These are phyloP conservation scores for Steatornis caripensis DNA, from an alignment of 2,113 vertebrate species.

Conservation along the genomic window DNA sequence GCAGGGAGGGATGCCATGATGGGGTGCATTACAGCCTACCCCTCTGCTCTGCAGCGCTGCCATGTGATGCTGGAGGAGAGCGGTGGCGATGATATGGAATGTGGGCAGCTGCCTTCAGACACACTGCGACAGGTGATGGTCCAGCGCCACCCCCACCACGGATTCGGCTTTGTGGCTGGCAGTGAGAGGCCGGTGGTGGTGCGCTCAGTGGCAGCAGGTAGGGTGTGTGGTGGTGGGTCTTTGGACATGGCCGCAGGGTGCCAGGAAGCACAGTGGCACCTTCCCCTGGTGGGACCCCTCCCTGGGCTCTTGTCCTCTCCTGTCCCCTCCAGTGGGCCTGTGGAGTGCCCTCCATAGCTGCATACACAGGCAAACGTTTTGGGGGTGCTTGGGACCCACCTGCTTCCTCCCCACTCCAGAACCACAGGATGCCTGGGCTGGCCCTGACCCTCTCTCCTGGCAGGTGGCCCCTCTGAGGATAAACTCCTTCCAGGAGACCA, in stretches of 20 bases:
- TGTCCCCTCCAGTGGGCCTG: not conserved
- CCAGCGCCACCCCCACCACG: slow-evolving; percentile 85
- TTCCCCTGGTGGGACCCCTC: not conserved
- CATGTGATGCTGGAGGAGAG: slow-evolving; percentile 91
- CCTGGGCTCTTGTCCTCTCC: not conserved
- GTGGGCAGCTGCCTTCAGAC: slow-evolving; percentile 89
- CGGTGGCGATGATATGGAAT: slow-evolving; percentile 90
- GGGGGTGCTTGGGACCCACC: not conserved
- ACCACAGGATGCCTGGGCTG: not conserved
- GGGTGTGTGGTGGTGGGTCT: not conserved
- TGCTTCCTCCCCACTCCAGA: not conserved
- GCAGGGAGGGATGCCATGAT: fast-evolving
- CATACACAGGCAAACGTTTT: fast-evolving
- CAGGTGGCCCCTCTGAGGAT: slow-evolving; percentile 94
- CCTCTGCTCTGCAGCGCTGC: slow-evolving; percentile 62
- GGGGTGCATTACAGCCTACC: not conserved
- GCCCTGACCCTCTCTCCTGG: slow-evolving; percentile 47
- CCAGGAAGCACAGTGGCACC: not conserved
- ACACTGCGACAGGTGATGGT: slow-evolving; percentile 90
- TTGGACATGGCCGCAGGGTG: not conserved
- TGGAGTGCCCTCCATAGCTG: not conserved
- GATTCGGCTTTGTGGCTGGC: slow-evolving; percentile 95
- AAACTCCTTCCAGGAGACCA: slow-evolving; percentile 95
- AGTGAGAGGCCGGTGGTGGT: slow-evolving; percentile 93
- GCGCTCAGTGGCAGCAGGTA: slow-evolving; percentile 91